A percentile compares a stretch with the other conserved stretches of the same genome.
Evolutionary conservation across 2,888 invertebrate species (phyloP).

Genomic region (Dasypogon diadema): DNA sequence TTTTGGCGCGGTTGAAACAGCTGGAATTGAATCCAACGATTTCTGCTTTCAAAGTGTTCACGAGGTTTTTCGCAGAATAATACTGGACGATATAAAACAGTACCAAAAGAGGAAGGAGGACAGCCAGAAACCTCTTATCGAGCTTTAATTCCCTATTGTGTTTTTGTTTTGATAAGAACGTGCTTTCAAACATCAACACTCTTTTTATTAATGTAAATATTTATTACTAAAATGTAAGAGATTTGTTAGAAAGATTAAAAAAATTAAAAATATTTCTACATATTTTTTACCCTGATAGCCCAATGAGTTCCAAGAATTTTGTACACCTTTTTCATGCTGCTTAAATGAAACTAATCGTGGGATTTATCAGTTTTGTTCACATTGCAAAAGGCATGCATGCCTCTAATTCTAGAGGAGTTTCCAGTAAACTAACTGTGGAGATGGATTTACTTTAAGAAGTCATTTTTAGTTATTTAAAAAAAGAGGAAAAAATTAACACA

Average conservation of each 20-base stretch:
- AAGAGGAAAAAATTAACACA: too few species aligned
- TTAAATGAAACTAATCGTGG: too few species aligned
- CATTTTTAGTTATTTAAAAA: too few species aligned
- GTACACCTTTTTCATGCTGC: too few species aligned
- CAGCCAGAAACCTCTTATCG: constrained; percentile 63
- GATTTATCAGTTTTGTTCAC: too few species aligned
- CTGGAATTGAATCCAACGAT: constrained; percentile 32
- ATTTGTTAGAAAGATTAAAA: constrained; percentile 30
- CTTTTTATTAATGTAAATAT: constrained; percentile 33
- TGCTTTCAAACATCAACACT: neutral
- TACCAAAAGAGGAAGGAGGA: constrained; percentile 61
- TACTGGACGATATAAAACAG: constrained; percentile 63
- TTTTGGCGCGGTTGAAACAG: neutral
- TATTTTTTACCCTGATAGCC: neutral
- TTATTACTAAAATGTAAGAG: constrained; percentile 37
- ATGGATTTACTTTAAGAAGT: neutral
- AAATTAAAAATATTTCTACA: constrained; percentile 7
- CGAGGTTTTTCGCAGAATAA: constrained; percentile 62
- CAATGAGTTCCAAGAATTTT: too few species aligned
- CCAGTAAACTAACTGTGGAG: neutral
- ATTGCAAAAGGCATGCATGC: too few species aligned
- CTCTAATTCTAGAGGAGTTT: too few species aligned
- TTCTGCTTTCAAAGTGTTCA: constrained; percentile 59
- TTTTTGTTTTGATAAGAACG: neutral
- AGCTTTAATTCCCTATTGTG: constrained; percentile 60